Evolutionary conservation across 1,140 invertebrate genomes (phyloP), one percentile per base, ranked within the genome.

Genomic region (Drosophila subobscura): DNA sequence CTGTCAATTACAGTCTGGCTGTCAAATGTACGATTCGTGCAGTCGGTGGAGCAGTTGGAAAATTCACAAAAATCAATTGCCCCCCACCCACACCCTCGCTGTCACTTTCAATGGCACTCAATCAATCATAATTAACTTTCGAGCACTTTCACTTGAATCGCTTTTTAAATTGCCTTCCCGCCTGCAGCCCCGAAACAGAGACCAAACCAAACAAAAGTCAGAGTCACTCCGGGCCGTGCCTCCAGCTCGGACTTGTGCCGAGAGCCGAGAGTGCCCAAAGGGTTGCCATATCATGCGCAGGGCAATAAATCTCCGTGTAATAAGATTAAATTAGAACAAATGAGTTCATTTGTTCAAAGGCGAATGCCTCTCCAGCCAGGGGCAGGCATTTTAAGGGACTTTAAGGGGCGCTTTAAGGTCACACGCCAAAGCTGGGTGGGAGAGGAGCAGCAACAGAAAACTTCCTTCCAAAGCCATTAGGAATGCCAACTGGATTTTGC

Each of bases 301-400:
- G 64, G 81, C 81, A 85, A 85, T 85, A 85, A 85, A 85, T 85
- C 81, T 80, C 79, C 55, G 44, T 61, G 63, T 85, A 86, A 85
- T 86, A 77, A 70, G 80, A 80, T 85, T 80, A 85, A 86, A 85
- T 85, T 85, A 72, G 83, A 85, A 86, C 80, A 85, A 84, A 85
- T 85, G 80, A 86, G 80, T 86, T 80, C 77, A 85, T 85, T 85
- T 85, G 72, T 77, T 85, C 29, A n/a, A 10, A 10, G 44, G 60
- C 56, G 65, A 53, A 59, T 40, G 40, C 44, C 53, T 20, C 40
- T 51, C 56, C 16, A 57, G 33, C 47, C 49, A 54, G 68, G 55
- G 55, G 22, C 55, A 25, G 20, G 29, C 6, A 27, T 27, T 33
- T 42, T 25, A 47, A 44, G 33, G 29, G 42, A 3, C 47, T 49